Evolutionary conservation across 2,797 vertebrate species (phyloP).

Genomic region (Danio albolineatus): DNA sequence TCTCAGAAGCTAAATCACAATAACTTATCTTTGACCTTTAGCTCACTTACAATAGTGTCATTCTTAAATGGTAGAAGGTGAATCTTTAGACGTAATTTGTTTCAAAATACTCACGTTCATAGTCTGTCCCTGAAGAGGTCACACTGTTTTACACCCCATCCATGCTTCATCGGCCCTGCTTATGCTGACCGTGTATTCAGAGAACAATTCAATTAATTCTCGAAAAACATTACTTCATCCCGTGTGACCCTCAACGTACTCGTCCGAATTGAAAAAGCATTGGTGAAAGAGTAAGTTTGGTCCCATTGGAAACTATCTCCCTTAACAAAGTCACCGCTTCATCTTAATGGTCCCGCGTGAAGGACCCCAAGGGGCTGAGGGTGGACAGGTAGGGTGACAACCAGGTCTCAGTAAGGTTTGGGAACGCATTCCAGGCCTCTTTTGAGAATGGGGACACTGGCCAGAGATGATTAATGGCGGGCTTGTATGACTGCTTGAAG

Average conservation of each 20-base stretch:
- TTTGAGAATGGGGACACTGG: slow-evolving; percentile 51
- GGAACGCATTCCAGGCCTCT: slow-evolving; percentile 48
- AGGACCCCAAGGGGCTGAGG: slow-evolving; percentile 42
- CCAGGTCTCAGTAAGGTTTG: slow-evolving; percentile 53
- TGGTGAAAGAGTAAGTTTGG: not conserved
- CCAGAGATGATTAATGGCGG: slow-evolving; percentile 61
- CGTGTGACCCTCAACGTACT: slow-evolving; percentile 30
- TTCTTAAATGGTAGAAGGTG: not conserved
- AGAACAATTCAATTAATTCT: slow-evolving; percentile 41
- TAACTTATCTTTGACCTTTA: slow-evolving; percentile 13
- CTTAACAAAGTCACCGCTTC: slow-evolving; percentile 38
- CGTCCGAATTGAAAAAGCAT: slow-evolving; percentile 13
- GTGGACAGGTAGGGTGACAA: slow-evolving; percentile 54
- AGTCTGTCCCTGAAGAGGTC: slow-evolving; percentile 33
- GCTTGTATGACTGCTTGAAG: slow-evolving; percentile 56
- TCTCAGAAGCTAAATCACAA: not conserved
- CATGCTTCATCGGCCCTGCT: slow-evolving; percentile 13
- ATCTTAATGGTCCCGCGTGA: slow-evolving; percentile 43
- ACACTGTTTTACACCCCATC: slow-evolving; percentile 18
- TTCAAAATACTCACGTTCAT: slow-evolving; percentile 3
- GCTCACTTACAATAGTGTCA: slow-evolving; percentile 10
- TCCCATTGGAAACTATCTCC: slow-evolving; percentile 33
- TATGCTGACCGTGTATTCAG: slow-evolving; percentile 30
- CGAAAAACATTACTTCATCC: slow-evolving; percentile 32
- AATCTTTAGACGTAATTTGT: slow-evolving; percentile 34